Conservation (phyloP, 30 jellyfish, hydroid and myxozoan genomes). For the Hydra vulgaris region DNA sequence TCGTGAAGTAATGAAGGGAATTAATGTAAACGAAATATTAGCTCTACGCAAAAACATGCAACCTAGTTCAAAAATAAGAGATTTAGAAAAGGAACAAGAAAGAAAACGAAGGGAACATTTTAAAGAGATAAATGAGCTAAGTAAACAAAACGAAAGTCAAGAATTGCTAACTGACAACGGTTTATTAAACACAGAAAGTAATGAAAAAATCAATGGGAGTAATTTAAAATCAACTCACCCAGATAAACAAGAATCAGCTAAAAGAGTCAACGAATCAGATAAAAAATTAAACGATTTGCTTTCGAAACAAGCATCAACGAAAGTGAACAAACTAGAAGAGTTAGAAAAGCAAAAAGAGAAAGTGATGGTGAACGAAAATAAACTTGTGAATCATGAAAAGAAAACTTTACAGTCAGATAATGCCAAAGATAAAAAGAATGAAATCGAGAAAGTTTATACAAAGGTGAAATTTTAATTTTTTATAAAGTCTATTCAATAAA, state of each 20-base stretch:
- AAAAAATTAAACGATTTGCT: background rate
- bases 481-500: no score
- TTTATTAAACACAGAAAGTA: background rate
- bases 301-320: background rate
- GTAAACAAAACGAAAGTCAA: no score
- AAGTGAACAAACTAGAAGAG: background rate
- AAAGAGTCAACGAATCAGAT: background rate
- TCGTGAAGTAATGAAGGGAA: slow-evolving; percentile 12
- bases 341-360: background rate
- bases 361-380: background rate
- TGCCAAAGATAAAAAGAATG: no score
- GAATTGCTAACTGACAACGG: background rate
- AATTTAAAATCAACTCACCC: no score
- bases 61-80: slow-evolving; percentile 15
- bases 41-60: slow-evolving; percentile 13
- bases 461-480: no score
- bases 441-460: no score
- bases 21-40: slow-evolving; percentile 20
- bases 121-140: slow-evolving; percentile 16
- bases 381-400: no score
- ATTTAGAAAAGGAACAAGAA: slow-evolving; percentile 23
- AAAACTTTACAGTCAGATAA: no score
- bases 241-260: no score
- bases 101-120: background rate
- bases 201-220: no score